Conservation (phyloP, 2,113 vertebrate species). For the Otolemur garnettii region DNA sequence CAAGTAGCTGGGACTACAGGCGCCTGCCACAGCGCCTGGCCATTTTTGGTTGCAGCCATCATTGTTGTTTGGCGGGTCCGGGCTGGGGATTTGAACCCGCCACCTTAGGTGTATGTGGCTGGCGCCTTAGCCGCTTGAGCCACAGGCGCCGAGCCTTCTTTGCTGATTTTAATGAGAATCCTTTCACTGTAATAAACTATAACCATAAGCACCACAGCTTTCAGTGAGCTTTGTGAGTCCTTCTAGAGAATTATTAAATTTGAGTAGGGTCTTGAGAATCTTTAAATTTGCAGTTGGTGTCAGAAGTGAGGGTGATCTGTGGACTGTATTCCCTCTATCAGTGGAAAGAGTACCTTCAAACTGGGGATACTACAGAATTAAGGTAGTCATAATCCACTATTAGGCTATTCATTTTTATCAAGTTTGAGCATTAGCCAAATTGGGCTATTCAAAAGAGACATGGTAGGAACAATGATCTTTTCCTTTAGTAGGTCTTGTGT, state of each 20-base stretch:
- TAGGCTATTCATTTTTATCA: background rate
- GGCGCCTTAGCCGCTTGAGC: too few species aligned
- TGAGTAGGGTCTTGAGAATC: background rate
- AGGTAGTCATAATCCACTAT: background rate
- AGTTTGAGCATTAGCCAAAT: background rate
- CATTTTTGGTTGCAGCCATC: too few species aligned
- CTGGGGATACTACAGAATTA: background rate
- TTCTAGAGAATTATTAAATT: background rate
- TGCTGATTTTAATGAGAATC: background rate
- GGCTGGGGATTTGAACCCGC: too few species aligned
- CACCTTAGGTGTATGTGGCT: too few species aligned
- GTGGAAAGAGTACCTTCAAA: background rate
- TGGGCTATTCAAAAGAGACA: background rate
- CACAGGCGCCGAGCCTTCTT: too few species aligned
- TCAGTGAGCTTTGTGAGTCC: background rate
- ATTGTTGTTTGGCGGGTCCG: too few species aligned
- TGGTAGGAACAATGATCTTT: background rate
- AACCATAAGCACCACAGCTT: background rate
- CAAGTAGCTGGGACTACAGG: too few species aligned
- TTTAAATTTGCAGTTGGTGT: background rate
- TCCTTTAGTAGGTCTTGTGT: background rate
- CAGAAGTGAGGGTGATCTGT: background rate
- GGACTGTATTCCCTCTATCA: background rate
- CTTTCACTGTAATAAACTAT: conserved; percentile 1
- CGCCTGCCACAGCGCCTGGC: too few species aligned